Evolutionary conservation across 2,113 vertebrate genomes (phyloP), one percentile per base, ranked within the genome.

Genomic region (Syngnathus floridae): DNA sequence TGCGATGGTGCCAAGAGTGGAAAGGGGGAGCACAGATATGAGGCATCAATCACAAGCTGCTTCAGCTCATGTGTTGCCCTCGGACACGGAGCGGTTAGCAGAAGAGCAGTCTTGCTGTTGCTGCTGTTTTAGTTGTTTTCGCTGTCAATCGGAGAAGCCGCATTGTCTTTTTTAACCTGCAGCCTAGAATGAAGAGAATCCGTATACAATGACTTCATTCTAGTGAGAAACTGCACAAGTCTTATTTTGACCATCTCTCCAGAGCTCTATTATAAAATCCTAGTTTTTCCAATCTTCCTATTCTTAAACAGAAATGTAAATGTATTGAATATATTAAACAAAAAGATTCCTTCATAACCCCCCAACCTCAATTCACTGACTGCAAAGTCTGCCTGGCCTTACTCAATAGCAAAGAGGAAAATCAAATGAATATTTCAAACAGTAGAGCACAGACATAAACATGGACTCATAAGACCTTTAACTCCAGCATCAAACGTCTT

Each of bases 31-130:
- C 62, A 12, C 67, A 67, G 76, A 82, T 65, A 55, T 72, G 71
- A 62, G 62, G 63, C 78, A 81, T 84, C 69, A 76, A 77, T 87
- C 82, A 83, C 64, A 22, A 54, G 65, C 79, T 62, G 74, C 49
- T 78, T 78, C 71, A 57, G 72, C 68, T 36, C 60, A 69, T 51
- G 58, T 46, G 62, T 63, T 46, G 55, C 62, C 62, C 43, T 19
- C 60, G 64, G 70, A 72, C 59, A 61, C 21, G 62, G 57, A 43
- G 10, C 41, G 26, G 69, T 66, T 61, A 31, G 51, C 46, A 64
- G 59, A 56, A 66, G 59, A 71, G 48, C 37, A 1, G 22, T 13
- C 41, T 62, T 14, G 60, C 37, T 19, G 58, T 69, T 68, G 48
- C 45, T 41, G 26, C 26, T 31, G 26, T 31, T 13, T 63, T 41